phyloP scores from a whole-genome alignment of 1,140 invertebrate species.

The Muscidifurax raptorellus region DNA sequence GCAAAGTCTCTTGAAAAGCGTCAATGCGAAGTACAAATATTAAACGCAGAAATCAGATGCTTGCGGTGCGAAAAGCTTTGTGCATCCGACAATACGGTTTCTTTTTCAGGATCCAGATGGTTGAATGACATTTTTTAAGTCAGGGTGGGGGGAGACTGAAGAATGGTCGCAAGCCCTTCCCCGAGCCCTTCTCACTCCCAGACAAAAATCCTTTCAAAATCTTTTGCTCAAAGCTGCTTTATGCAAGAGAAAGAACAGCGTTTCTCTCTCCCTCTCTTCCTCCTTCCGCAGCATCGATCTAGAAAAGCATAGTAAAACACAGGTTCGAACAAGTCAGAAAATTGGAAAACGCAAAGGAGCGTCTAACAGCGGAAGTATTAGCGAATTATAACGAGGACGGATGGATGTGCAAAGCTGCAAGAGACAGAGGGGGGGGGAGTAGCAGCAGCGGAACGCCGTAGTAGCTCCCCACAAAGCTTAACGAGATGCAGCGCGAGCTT shows the following conservation, averaged over 20 bases:
- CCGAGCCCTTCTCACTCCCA: too few species aligned
- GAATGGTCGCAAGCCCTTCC: background rate
- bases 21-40: too few species aligned
- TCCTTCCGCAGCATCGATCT: background rate
- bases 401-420: background rate
- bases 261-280: background rate
- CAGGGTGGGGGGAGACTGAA: too few species aligned
- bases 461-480: background rate
- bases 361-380: too few species aligned
- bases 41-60: background rate
- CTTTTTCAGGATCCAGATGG: background rate
- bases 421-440: background rate
- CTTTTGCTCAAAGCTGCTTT: background rate
- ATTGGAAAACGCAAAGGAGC: background rate
- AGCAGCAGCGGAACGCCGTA: background rate
- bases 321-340: background rate
- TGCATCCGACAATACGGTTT: background rate
- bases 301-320: background rate
- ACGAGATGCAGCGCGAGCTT: slow-evolving; percentile 15
- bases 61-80: background rate
- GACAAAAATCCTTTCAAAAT: background rate
- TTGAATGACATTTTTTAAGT: background rate
- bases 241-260: background rate
- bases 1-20: background rate
- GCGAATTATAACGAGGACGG: background rate